A percentile compares a stretch with the other conserved stretches of the same genome.
phyloP scores from a whole-genome alignment of 2,113 vertebrate species.

The Notechis scutatus region DNA sequence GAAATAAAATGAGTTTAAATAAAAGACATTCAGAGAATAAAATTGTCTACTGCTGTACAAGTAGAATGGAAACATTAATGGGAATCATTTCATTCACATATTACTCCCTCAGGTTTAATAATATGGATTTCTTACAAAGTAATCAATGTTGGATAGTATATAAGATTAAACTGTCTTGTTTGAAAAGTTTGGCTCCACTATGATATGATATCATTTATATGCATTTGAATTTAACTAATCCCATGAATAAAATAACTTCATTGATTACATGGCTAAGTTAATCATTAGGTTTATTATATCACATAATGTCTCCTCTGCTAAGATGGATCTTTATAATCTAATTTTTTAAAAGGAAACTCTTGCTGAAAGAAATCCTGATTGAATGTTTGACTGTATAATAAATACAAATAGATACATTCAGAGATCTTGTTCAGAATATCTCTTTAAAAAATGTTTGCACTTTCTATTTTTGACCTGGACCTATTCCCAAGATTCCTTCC shows the following conservation, averaged over 20 bases:
- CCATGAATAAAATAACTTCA: background rate
- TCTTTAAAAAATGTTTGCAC: background rate
- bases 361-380: background rate
- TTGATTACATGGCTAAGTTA: background rate
- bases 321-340: background rate
- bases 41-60: background rate
- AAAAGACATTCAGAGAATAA: background rate
- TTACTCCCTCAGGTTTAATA: background rate
- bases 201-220: background rate
- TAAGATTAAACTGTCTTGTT: background rate
- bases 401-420: background rate
- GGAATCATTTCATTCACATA: background rate
- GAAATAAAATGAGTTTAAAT: background rate
- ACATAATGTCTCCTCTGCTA: background rate
- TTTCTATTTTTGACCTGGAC: background rate
- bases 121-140: background rate
- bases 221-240: constrained; percentile 27
- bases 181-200: constrained; percentile 42
- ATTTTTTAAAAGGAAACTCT: background rate
- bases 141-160: background rate
- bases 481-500: background rate
- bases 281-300: background rate
- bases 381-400: background rate
- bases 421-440: background rate
- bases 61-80: background rate